A percentile compares a stretch with the other conserved stretches of the same genome.
phyloP scores from a whole-genome alignment of 2,888 invertebrate species.

The Leptinotarsa haldemani region DNA sequence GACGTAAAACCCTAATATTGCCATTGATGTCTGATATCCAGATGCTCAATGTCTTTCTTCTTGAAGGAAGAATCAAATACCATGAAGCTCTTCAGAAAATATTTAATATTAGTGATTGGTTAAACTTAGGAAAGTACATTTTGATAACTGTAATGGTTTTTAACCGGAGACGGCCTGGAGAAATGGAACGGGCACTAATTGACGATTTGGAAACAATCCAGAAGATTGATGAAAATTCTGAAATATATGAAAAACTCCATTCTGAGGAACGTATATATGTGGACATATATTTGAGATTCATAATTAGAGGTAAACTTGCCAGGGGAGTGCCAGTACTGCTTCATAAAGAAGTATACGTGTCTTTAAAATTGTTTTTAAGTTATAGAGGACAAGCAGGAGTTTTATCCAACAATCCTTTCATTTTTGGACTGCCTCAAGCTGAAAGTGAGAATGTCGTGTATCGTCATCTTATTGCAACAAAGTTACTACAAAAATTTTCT shows the following conservation, averaged over 20 bases:
- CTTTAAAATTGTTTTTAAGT: constrained; percentile 6
- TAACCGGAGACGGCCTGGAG: constrained; percentile 29
- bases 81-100: constrained; percentile 2
- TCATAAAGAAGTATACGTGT: constrained; percentile 17
- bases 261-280: constrained; percentile 1
- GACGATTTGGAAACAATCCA: constrained; percentile 17
- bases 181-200: constrained; percentile 25
- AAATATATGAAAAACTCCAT: constrained; percentile 10
- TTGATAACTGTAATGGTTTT: background rate
- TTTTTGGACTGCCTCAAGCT: constrained; percentile 3
- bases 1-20: background rate
- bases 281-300: constrained; percentile 22
- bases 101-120: constrained; percentile 23
- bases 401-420: background rate
- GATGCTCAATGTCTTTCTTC: constrained; percentile 5
- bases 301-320: constrained; percentile 28
- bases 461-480: constrained; percentile 12
- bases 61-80: background rate
- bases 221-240: constrained; percentile 28
- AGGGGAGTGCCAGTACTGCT: constrained; percentile 30
- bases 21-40: constrained; percentile 7
- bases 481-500: constrained; percentile 16
- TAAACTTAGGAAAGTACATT: constrained; percentile 31
- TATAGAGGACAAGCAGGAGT: constrained; percentile 8
- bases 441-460: background rate